These are phyloP conservation scores for Theocolax elegans DNA, from an alignment of 1,140 invertebrate species.

Conservation along the genomic window DNA sequence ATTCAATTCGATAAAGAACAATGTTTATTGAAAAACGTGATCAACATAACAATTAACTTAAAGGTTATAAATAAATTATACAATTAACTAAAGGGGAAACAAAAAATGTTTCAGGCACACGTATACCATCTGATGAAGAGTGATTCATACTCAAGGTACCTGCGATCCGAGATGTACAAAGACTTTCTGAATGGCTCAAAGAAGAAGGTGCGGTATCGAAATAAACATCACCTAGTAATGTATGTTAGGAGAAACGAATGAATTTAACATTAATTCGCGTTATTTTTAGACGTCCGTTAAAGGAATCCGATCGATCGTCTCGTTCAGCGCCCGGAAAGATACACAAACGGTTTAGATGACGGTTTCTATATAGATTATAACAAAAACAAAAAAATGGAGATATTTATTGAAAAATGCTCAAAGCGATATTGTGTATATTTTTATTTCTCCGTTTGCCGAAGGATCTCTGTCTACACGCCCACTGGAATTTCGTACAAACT, in stretches of 20 bases:
- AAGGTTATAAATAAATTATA: too few species aligned
- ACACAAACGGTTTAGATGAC: constrained; percentile 65
- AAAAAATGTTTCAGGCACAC: too few species aligned
- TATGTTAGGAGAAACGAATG: not conserved
- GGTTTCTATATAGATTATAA: too few species aligned
- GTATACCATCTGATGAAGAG: constrained; percentile 99
- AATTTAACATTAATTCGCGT: constrained; percentile 24
- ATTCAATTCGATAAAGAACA: too few species aligned
- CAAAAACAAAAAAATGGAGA: not conserved
- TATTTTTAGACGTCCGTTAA: constrained; percentile 84
- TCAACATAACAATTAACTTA: too few species aligned
- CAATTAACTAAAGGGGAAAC: too few species aligned
- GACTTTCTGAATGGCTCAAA: constrained; percentile 95
- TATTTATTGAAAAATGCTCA: not conserved
- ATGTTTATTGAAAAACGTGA: too few species aligned
- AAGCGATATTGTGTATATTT: not conserved
- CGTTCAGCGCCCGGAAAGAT: constrained; percentile 81
- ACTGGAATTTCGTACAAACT: constrained; percentile 34
- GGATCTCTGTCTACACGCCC: not conserved
- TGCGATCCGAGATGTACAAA: constrained; percentile 99
- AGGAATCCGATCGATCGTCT: constrained; percentile 87
- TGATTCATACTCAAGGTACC: constrained; percentile 97
- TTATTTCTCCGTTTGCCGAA: constrained; percentile 6
- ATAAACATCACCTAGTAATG: not conserved
- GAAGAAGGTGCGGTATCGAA: constrained; percentile 82